Conservation (phyloP, 2,113 vertebrate genomes). For the Jacana jacana region DNA sequence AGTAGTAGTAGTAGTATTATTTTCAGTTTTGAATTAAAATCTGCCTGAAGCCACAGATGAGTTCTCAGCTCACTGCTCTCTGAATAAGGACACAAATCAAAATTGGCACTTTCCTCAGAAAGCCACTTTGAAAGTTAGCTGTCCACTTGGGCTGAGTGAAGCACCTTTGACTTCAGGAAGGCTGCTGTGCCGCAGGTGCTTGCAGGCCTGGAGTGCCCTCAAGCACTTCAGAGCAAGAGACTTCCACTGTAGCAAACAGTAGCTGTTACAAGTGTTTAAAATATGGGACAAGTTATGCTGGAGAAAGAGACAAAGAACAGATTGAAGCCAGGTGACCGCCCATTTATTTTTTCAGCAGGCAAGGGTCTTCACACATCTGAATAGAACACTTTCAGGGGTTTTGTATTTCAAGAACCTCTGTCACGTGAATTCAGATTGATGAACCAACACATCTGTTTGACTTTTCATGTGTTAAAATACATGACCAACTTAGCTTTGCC, state of each 20-base stretch:
- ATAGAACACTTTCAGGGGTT: background rate
- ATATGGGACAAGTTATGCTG: background rate
- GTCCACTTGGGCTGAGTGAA: background rate
- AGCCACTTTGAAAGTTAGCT: background rate
- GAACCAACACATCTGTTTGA: conserved; percentile 5
- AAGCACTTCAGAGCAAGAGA: background rate
- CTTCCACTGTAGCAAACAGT: background rate
- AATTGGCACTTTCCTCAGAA: background rate
- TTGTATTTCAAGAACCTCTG: background rate
- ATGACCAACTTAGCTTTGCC: background rate
- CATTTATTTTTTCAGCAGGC: background rate
- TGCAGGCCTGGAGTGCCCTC: background rate
- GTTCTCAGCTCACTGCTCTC: background rate
- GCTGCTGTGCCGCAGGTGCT: background rate
- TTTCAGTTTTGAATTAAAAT: conserved; percentile 42
- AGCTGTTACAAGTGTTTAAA: background rate
- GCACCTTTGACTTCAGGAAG: background rate
- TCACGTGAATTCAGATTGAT: background rate
- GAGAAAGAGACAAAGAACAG: background rate
- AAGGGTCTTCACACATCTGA: background rate
- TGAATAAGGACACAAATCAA: conserved; percentile 17
- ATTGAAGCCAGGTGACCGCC: background rate
- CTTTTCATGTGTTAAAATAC: background rate
- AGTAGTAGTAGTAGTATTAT: background rate
- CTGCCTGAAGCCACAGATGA: conserved; percentile 2